phyloP scores from a whole-genome alignment of 2,797 vertebrate species.

The Typhlichthys subterraneus region DNA sequence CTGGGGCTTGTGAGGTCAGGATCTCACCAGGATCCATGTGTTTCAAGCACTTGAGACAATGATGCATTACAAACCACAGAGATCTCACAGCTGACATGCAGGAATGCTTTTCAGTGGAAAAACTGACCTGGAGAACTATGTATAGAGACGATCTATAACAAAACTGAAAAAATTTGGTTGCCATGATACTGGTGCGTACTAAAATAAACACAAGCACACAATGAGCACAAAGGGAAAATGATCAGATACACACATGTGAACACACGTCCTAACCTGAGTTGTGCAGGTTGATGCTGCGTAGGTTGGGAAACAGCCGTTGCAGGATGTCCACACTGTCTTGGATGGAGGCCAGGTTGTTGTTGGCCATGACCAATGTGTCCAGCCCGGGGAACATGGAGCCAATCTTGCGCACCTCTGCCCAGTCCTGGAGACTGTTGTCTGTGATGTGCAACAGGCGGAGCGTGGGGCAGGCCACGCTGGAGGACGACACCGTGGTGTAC shows the following conservation, averaged over 20 bases:
- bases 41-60: no score
- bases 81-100: conserved; percentile 21
- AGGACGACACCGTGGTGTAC: conserved; percentile 89
- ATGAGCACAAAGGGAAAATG: background rate
- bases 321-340: conserved; percentile 86
- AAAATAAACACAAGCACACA: no score
- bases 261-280: conserved; percentile 61
- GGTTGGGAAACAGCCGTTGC: conserved; percentile 87
- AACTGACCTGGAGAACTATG: conserved; percentile 13
- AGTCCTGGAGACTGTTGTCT: conserved; percentile 95
- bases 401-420: conserved; percentile 93
- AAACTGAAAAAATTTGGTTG: background rate
- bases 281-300: conserved; percentile 91
- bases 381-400: conserved; percentile 93
- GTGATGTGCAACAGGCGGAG: conserved; percentile 96
- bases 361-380: conserved; percentile 93
- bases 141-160: background rate
- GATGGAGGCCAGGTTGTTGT: conserved; percentile 91
- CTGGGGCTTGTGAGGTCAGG: no score
- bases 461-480: conserved; percentile 85
- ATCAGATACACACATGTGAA: background rate
- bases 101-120: background rate
- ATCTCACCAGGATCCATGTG: no score
- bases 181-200: no score
- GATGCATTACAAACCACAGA: background rate